A percentile compares a stretch with the other conserved stretches of the same genome.
These are phyloP conservation scores for Jordanella pulchra DNA, from an alignment of 2,797 vertebrate genomes.

Conservation along the genomic window DNA sequence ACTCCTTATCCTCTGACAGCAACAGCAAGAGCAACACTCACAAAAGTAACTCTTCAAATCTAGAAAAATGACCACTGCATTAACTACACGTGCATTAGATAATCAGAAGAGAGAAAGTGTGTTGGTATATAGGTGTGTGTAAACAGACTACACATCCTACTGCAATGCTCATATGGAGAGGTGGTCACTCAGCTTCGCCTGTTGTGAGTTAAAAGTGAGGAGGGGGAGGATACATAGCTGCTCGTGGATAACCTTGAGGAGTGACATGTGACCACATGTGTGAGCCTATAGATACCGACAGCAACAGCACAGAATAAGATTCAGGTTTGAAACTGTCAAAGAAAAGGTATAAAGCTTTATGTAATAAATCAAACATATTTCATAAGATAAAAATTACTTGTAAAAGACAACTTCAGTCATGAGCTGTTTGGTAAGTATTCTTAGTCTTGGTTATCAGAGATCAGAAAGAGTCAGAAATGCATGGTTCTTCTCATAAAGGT, in stretches of 20 bases:
- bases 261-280: conserved; percentile 4
- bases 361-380: neutral
- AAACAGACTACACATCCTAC: conserved; percentile 11
- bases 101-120: conserved; percentile 4
- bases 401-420: neutral
- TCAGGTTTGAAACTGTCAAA: neutral
- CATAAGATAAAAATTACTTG: neutral
- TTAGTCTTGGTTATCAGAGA: neutral
- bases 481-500: neutral
- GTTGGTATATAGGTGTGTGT: neutral
- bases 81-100: conserved; percentile 1
- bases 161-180: conserved; percentile 18
- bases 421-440: conserved; percentile 1
- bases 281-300: neutral
- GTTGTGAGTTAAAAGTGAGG: conserved; percentile 23
- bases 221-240: conserved; percentile 6
- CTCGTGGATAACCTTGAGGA: conserved; percentile 19
- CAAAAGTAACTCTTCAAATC: neutral
- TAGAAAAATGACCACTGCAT: neutral
- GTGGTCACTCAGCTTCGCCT: conserved; percentile 45
- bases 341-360: neutral
- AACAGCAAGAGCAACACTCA: conserved; percentile 14
- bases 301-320: neutral
- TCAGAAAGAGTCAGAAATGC: neutral
- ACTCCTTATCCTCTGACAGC: conserved; percentile 15